These are phyloP conservation scores for Acomys russatus DNA, from an alignment of 2,797 vertebrate genomes.

Conservation along the genomic window DNA sequence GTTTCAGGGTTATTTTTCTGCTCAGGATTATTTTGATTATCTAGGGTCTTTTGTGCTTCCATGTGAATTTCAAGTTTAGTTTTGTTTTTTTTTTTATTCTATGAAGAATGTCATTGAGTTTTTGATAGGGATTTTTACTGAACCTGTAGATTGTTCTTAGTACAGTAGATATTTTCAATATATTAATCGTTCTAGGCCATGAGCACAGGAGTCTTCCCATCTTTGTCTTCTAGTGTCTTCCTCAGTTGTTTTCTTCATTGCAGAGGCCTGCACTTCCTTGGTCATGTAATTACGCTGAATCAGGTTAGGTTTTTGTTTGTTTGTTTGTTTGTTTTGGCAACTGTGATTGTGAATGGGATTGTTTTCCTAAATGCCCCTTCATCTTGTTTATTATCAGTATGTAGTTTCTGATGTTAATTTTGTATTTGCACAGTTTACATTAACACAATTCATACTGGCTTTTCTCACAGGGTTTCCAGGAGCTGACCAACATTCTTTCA, in stretches of 20 bases:
- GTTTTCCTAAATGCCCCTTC: background rate
- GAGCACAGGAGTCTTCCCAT: background rate
- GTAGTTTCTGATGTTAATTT: background rate
- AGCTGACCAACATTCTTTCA: constrained; percentile 84
- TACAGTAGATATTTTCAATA: background rate
- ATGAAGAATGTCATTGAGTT: background rate
- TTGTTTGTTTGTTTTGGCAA: background rate
- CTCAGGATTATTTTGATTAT: background rate
- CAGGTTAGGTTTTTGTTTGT: background rate
- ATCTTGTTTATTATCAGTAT: background rate
- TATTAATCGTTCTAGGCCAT: background rate
- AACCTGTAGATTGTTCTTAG: background rate
- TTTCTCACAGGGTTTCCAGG: constrained; percentile 83
- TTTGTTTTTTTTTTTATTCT: background rate
- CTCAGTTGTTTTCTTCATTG: background rate
- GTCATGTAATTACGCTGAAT: background rate
- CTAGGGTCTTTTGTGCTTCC: background rate
- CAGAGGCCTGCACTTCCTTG: background rate
- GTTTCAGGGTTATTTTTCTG: too few species aligned
- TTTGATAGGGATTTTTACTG: background rate
- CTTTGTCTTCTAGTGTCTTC: background rate
- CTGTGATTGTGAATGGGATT: background rate
- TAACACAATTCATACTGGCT: constrained; percentile 79
- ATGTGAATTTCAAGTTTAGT: background rate
- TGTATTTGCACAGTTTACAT: background rate